These are phyloP conservation scores for Catagonus wagneri DNA, from an alignment of 2,113 vertebrate species.

Conservation along the genomic window DNA sequence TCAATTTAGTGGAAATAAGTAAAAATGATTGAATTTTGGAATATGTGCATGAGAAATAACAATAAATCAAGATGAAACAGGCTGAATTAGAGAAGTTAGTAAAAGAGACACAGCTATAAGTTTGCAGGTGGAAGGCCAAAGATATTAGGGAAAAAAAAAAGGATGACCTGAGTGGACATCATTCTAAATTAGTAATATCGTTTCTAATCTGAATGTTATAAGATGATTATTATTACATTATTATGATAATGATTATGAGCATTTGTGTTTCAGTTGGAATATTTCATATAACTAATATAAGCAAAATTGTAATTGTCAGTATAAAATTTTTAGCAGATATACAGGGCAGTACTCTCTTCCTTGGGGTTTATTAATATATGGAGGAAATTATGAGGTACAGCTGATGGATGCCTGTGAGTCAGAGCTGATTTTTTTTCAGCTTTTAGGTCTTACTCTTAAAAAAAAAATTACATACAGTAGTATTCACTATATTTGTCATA, in stretches of 20 bases:
- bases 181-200: not conserved
- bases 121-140: not conserved
- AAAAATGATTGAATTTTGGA: conserved; percentile 27
- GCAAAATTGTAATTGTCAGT: not conserved
- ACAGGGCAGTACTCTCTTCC: not conserved
- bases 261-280: not conserved
- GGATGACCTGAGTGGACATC: not conserved
- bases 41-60: not conserved
- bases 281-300: conserved; percentile 1
- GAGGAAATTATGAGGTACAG: not conserved
- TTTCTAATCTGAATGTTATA: conserved; percentile 5
- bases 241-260: not conserved
- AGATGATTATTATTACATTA: not conserved
- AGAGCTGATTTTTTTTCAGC: not conserved
- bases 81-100: not conserved
- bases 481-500: not conserved
- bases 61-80: not conserved
- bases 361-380: not conserved
- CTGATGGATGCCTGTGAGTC: not conserved
- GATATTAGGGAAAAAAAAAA: not conserved
- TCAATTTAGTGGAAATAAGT: not conserved
- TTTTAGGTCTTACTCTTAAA: not conserved
- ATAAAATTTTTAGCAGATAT: not conserved
- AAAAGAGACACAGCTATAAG: not conserved
- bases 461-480: not conserved